A percentile compares a stretch with the other conserved stretches of the same genome.
Evolutionary conservation across 2,888 invertebrate species (phyloP).

Genomic region (Ichneumoninae sp.): DNA sequence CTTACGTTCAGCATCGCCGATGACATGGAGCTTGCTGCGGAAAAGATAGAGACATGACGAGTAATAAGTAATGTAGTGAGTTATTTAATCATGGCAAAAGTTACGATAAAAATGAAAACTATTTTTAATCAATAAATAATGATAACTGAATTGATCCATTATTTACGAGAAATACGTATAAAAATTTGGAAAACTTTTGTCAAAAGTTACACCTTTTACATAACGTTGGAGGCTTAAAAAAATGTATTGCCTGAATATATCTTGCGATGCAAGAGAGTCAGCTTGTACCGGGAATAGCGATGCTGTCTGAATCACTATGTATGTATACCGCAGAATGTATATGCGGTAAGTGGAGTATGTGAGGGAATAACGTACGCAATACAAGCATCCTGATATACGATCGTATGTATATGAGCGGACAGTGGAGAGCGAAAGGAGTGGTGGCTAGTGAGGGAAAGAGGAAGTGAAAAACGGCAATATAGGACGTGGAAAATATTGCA

Average conservation of each 20-base stretch:
- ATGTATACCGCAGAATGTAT: conserved; percentile 10
- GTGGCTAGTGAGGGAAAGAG: background rate
- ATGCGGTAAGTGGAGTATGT: background rate
- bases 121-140: background rate
- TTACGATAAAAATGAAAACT: background rate
- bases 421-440: background rate
- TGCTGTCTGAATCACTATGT: background rate
- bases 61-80: too few relatives aligned
- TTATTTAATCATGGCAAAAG: background rate
- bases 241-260: background rate
- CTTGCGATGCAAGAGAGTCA: background rate
- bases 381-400: conserved; percentile 23
- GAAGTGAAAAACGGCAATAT: conserved; percentile 24
- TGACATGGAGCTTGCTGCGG: conserved; percentile 81
- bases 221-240: background rate
- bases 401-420: conserved; percentile 1
- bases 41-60: conserved; percentile 1
- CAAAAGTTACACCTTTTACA: background rate
- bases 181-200: background rate
- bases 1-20: conserved; percentile 83
- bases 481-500: conserved; percentile 46
- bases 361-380: conserved; percentile 5
- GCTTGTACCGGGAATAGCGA: background rate
- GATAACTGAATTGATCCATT: background rate
- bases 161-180: background rate